phyloP scores from a whole-genome alignment of 2,113 vertebrate genomes.

The Ammodytes marinus region DNA sequence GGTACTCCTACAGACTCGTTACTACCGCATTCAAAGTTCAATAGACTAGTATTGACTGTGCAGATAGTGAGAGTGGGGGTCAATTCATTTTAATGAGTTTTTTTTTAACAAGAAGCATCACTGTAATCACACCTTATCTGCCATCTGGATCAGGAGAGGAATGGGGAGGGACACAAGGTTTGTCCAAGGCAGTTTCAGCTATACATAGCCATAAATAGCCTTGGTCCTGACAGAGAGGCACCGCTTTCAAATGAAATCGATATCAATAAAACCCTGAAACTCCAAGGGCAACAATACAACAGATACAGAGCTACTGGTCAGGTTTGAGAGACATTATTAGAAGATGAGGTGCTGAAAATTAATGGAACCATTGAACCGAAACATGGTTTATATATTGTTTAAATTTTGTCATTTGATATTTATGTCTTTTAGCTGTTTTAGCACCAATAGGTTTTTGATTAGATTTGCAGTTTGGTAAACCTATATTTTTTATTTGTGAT shows the following conservation, averaged over 20 bases:
- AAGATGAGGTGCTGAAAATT: neutral
- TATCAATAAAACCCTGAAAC: constrained; percentile 77
- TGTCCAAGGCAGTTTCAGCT: constrained; percentile 59
- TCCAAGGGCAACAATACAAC: constrained; percentile 62
- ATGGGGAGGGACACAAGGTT: constrained; percentile 32
- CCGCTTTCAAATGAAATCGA: constrained; percentile 72
- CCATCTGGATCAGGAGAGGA: constrained; percentile 34
- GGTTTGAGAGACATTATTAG: constrained; percentile 10
- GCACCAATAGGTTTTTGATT: too few species aligned
- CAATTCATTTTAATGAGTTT: constrained; percentile 45
- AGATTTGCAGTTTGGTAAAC: too few species aligned
- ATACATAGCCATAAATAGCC: constrained; percentile 78
- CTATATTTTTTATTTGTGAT: neutral
- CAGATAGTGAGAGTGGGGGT: neutral
- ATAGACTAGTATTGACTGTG: constrained; percentile 2
- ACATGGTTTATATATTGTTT: neutral
- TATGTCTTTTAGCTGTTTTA: too few species aligned
- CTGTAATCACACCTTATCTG: constrained; percentile 47
- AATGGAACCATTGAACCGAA: neutral
- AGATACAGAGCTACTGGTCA: neutral
- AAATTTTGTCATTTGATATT: too few species aligned
- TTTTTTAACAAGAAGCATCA: constrained; percentile 38
- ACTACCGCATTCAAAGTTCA: neutral
- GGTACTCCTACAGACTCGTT: neutral
- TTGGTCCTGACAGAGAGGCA: constrained; percentile 55